phyloP scores from a whole-genome alignment of 2,113 vertebrate species.

The Ciconia boyciana region DNA sequence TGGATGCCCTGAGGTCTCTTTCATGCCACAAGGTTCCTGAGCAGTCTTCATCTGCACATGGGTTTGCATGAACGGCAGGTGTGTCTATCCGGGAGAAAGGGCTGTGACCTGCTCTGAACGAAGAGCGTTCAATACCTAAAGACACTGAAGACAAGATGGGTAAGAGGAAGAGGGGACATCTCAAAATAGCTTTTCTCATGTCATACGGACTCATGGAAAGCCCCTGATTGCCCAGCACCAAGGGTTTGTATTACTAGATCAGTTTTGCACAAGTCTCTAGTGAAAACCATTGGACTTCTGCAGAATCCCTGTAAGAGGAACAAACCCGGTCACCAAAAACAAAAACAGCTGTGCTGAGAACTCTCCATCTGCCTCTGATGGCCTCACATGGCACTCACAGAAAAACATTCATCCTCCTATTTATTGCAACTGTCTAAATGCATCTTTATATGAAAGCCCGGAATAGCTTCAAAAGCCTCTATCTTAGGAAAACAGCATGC shows the following conservation, averaged over 20 bases:
- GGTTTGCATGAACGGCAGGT: not conserved
- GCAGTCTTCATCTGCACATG: not conserved
- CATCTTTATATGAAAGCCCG: slow-evolving; percentile 2
- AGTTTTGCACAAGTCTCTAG: slow-evolving; percentile 3
- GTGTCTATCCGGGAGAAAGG: not conserved
- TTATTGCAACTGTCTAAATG: not conserved
- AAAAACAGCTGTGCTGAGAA: not conserved
- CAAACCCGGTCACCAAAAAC: not conserved
- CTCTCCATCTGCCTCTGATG: not conserved
- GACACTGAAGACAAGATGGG: not conserved
- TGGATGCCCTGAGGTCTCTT: not conserved
- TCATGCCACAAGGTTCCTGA: not conserved
- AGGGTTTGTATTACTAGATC: not conserved
- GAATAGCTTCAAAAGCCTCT: slow-evolving; percentile 40
- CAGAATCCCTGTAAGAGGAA: slow-evolving; percentile 39
- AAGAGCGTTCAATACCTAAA: not conserved
- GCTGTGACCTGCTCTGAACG: not conserved
- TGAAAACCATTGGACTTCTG: slow-evolving; percentile 6
- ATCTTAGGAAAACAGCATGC: slow-evolving; percentile 7
- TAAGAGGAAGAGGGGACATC: slow-evolving; percentile 20
- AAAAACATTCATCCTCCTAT: not conserved
- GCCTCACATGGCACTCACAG: not conserved
- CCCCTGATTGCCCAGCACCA: not conserved
- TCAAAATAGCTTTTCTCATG: slow-evolving; percentile 4
- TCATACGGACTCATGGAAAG: not conserved